Base-by-base conservation (phyloP, 2,113 vertebrate species). In the Festucalex cinctus region DNA sequence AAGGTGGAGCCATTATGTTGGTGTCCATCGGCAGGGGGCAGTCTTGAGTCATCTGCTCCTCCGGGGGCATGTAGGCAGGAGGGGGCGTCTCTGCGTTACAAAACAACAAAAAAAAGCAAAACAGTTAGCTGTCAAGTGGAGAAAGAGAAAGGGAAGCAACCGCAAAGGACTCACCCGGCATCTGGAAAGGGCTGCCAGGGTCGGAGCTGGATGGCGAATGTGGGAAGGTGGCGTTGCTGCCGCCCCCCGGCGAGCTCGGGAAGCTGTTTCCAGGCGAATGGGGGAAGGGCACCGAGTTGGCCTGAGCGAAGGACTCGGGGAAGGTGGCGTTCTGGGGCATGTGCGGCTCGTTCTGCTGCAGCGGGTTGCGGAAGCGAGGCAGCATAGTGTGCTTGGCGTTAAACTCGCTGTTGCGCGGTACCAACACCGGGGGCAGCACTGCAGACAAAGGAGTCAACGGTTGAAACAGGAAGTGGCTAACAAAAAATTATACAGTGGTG, bases 241-340 rank as follows among this genome's bases (percentile, higher is more conserved):
- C 89, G 66, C 97, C 93, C 46, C 96, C 96, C 0, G 97, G 97
- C 0, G 96, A 99, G 84, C 92, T 96, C 0, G 97, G 96, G 75
- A 95, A 98, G 81, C 95, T 98, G 92, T 95, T 97, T 66, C 62
- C 89, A 1, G 88, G 94, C 86, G 74, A 98, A 92, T 0, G 93
- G 82, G 75, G 95, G 90, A 80, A 93, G 87, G 82, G 79, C 93
- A 84, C 91, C 72, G 89, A 79, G 78, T 87, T 89, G 80, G 88
- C 76, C 59, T 96, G 97, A 79, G 93, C 86, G 54, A 93, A 93
- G 64, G 91, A 93, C 75, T 98, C 97, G 0, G 97, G 97, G 76
- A 96, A 98, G 61, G 96, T 98, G 77, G 96, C 97, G 0, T 98
- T 98, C 89, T 97, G 96, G 0, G 96, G 96, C 96, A 98, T 98